These are phyloP conservation scores for Drosophila borealis DNA, from an alignment of 2,888 invertebrate species.

Conservation along the genomic window DNA sequence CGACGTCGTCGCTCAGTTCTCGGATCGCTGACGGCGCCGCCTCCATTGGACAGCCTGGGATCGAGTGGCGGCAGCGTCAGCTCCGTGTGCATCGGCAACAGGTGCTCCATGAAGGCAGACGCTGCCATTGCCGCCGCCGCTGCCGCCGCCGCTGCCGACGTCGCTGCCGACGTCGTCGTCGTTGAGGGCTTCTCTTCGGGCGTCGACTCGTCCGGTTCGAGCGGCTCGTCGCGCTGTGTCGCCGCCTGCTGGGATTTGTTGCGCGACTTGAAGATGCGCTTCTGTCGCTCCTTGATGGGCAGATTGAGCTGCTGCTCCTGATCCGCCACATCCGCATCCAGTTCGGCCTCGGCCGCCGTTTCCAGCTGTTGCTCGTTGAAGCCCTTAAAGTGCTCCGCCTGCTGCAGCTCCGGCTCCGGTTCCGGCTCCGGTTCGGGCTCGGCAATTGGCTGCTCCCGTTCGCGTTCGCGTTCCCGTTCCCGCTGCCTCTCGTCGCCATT, in stretches of 20 bases:
- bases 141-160: no score
- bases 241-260: conserved; percentile 67
- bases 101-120: no score
- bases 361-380: conserved; percentile 39
- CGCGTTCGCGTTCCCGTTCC: conserved; percentile 6
- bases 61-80: neutral
- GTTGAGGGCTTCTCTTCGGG: neutral
- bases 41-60: neutral
- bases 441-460: neutral
- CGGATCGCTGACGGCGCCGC: neutral
- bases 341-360: neutral
- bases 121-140: no score
- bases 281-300: conserved; percentile 84
- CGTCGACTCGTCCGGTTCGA: neutral
- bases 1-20: neutral
- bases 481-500: conserved; percentile 21
- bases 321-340: neutral
- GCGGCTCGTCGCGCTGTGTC: neutral
- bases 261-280: conserved; percentile 84
- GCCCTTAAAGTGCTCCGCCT: conserved; percentile 31
- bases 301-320: conserved; percentile 44
- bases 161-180: no score
- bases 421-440: neutral
- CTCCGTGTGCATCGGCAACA: no score
- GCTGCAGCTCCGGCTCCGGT: neutral